These are phyloP conservation scores for Dyspetes luteomarginatus DNA, from an alignment of 2,888 invertebrate species.

Conservation along the genomic window DNA sequence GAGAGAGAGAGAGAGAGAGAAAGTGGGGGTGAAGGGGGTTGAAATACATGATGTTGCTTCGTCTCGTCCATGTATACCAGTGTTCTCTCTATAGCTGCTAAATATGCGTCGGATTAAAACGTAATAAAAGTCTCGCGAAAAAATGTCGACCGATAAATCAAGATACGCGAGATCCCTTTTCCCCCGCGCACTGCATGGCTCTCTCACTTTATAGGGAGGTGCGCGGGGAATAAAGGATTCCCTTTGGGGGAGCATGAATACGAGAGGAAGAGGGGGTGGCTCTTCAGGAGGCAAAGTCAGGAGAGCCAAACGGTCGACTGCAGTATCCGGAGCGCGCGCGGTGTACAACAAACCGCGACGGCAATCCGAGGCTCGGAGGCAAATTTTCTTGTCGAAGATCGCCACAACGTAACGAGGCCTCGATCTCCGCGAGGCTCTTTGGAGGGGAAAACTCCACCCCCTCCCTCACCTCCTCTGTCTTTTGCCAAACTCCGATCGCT, in stretches of 20 bases:
- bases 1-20: neutral
- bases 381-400: slow-evolving; percentile 77
- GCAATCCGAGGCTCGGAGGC: slow-evolving; percentile 71
- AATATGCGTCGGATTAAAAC: slow-evolving; percentile 76
- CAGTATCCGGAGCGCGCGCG: slow-evolving; percentile 4
- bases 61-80: slow-evolving; percentile 1
- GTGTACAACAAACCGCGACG: slow-evolving; percentile 36
- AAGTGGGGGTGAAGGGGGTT: neutral
- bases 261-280: neutral
- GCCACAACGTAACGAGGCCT: slow-evolving; percentile 68
- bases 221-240: neutral
- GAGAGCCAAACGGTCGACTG: neutral
- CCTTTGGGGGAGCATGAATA: neutral
- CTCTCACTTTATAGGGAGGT: too few relatives aligned
- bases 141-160: slow-evolving; percentile 80
- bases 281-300: slow-evolving; percentile 13
- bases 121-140: slow-evolving; percentile 77
- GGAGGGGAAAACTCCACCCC: slow-evolving; percentile 10
- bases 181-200: too few relatives aligned
- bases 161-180: slow-evolving; percentile 60
- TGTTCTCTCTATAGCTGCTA: slow-evolving; percentile 59
- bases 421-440: slow-evolving; percentile 60
- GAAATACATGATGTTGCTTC: slow-evolving; percentile 3
- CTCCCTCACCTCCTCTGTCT: neutral
- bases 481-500: neutral